Conservation (phyloP, 2,113 vertebrate genomes). For the Scolopax mira region DNA sequence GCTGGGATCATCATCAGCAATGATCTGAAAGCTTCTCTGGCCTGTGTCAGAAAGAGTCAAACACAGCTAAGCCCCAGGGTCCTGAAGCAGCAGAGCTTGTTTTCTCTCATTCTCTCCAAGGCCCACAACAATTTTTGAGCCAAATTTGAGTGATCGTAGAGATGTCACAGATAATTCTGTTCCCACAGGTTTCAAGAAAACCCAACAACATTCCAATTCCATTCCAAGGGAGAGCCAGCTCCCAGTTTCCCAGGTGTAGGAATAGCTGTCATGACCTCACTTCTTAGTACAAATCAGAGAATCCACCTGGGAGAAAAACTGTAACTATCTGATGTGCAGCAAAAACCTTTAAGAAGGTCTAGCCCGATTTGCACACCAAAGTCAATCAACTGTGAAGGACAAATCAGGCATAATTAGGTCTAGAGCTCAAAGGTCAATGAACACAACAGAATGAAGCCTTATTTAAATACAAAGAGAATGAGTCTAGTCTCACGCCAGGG, state of each 20-base stretch:
- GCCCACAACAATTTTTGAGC: background rate
- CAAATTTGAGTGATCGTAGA: background rate
- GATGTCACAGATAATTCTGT: background rate
- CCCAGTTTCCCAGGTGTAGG: background rate
- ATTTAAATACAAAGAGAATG: background rate
- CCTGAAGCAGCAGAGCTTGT: background rate
- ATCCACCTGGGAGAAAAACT: background rate
- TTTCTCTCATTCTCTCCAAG: background rate
- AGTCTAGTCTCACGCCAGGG: background rate
- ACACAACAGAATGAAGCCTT: background rate
- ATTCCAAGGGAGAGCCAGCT: background rate
- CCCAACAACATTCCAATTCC: background rate
- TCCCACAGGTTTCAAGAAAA: background rate
- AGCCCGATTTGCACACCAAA: background rate
- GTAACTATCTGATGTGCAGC: background rate
- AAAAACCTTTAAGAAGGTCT: background rate
- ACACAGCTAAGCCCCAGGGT: background rate
- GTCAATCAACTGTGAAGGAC: rapidly evolving
- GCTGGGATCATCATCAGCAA: background rate
- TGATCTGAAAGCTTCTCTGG: background rate
- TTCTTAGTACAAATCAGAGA: background rate
- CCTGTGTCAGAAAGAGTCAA: background rate
- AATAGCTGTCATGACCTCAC: background rate
- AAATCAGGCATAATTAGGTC: background rate
- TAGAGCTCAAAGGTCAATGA: conserved; percentile 18